Percentiles rank a stretch among this genome's conserved stretches.
Evolutionary conservation across 2,113 vertebrate genomes (phyloP).

Genomic region (Puntigrus tetrazona): DNA sequence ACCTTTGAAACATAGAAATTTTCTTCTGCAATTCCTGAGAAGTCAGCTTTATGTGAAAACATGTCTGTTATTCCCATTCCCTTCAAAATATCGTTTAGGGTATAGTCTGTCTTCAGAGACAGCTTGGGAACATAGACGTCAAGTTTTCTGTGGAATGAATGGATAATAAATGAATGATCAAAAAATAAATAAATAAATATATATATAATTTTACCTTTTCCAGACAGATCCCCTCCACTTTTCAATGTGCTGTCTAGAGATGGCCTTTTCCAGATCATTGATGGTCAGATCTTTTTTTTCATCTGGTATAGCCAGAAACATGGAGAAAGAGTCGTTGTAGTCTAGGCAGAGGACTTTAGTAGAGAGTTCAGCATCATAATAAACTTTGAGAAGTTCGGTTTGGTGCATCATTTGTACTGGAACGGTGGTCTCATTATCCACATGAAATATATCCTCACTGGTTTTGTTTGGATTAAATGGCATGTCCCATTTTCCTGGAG

Average conservation of each 20-base stretch:
- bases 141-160: slow-evolving; percentile 59
- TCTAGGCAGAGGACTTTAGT: slow-evolving; percentile 77
- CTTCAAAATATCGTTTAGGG: slow-evolving; percentile 69
- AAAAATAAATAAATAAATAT: too few species aligned
- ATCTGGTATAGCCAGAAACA: slow-evolving; percentile 73
- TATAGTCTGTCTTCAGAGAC: slow-evolving; percentile 76
- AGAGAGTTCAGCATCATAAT: slow-evolving; percentile 73
- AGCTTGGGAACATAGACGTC: slow-evolving; percentile 78
- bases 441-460: slow-evolving; percentile 56
- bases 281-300: slow-evolving; percentile 45
- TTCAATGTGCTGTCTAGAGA: slow-evolving; percentile 52
- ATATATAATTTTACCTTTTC: background rate
- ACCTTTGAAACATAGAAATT: slow-evolving; percentile 75
- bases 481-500: slow-evolving; percentile 71
- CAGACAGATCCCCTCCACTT: background rate
- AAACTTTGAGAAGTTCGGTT: slow-evolving; percentile 8
- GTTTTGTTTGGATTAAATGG: slow-evolving; percentile 65
- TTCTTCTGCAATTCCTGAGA: slow-evolving; percentile 74
- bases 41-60: slow-evolving; percentile 76
- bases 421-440: slow-evolving; percentile 67
- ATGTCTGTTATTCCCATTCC: slow-evolving; percentile 80
- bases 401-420: slow-evolving; percentile 75
- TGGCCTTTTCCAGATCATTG: slow-evolving; percentile 56
- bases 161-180: too few species aligned
- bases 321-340: slow-evolving; percentile 71